These are phyloP conservation scores for Hippocampus barbouri DNA, from an alignment of 2,113 vertebrate genomes.

Conservation along the genomic window DNA sequence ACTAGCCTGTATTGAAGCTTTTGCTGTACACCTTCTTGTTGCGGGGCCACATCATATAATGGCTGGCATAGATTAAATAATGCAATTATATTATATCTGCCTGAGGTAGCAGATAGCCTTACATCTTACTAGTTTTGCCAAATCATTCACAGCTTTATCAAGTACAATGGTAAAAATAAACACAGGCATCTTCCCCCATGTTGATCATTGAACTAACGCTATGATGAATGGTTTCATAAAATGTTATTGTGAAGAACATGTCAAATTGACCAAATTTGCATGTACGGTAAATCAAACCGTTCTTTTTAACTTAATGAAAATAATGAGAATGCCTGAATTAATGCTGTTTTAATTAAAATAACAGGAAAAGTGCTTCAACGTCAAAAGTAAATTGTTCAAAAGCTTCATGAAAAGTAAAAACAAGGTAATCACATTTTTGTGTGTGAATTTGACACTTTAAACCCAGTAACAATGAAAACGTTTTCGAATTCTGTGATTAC, in stretches of 20 bases:
- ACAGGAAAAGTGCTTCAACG: not conserved
- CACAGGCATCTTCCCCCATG: not conserved
- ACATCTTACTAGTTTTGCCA: conserved; percentile 35
- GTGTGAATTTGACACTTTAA: not conserved
- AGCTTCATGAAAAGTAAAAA: not conserved
- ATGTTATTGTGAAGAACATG: too few relatives aligned
- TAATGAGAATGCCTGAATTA: not conserved
- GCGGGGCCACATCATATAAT: not conserved
- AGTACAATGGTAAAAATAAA: conserved; percentile 26
- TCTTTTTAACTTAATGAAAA: too few relatives aligned
- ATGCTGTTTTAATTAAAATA: not conserved
- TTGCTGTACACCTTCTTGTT: not conserved
- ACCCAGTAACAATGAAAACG: not conserved
- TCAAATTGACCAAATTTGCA: too few relatives aligned
- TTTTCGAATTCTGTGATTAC: too few relatives aligned
- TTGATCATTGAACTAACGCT: not conserved
- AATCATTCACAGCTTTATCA: conserved; percentile 2
- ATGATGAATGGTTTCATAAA: not conserved
- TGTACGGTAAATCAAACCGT: too few relatives aligned
- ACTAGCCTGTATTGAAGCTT: not conserved
- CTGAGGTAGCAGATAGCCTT: not conserved
- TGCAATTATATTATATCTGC: not conserved
- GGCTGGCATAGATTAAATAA: not conserved
- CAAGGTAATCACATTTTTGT: not conserved
- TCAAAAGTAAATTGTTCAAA: not conserved